Conservation (phyloP, 2,113 vertebrate genomes). For the Hemicordylus capensis region DNA sequence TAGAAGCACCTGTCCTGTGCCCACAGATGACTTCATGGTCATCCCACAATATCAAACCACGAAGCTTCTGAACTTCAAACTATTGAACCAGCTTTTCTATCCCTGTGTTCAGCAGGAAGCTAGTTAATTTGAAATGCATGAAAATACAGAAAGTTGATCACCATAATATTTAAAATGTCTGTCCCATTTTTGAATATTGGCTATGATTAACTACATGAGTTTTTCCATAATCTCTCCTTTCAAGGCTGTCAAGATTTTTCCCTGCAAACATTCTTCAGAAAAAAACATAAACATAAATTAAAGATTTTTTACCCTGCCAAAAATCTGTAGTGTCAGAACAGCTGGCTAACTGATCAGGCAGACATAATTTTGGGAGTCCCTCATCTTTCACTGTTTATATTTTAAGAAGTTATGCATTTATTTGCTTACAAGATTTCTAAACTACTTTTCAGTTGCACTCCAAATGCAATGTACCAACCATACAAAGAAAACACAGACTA, state of each 20-base stretch:
- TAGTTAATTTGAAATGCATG: not conserved
- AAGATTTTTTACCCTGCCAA: not conserved
- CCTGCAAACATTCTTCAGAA: not conserved
- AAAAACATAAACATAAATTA: not conserved
- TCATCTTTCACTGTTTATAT: not conserved
- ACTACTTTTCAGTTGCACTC: not conserved
- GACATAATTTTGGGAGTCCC: not conserved
- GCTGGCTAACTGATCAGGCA: not conserved
- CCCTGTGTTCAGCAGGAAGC: too few species aligned
- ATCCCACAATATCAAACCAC: not conserved
- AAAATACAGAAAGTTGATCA: not conserved
- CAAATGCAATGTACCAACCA: not conserved
- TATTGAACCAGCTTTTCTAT: not conserved
- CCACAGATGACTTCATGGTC: not conserved
- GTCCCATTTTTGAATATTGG: not conserved
- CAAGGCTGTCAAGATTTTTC: not conserved
- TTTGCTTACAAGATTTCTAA: not conserved
- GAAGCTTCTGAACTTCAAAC: not conserved
- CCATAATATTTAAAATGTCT: not conserved
- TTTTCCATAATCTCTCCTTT: not conserved
- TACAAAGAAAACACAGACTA: not conserved
- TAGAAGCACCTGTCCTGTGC: not conserved
- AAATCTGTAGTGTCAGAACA: not conserved
- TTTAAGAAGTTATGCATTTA: not conserved
- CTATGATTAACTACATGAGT: too few species aligned